phyloP scores from a whole-genome alignment of 64 coral and sea anemone genomes.

The Astreopora myriophthalma region DNA sequence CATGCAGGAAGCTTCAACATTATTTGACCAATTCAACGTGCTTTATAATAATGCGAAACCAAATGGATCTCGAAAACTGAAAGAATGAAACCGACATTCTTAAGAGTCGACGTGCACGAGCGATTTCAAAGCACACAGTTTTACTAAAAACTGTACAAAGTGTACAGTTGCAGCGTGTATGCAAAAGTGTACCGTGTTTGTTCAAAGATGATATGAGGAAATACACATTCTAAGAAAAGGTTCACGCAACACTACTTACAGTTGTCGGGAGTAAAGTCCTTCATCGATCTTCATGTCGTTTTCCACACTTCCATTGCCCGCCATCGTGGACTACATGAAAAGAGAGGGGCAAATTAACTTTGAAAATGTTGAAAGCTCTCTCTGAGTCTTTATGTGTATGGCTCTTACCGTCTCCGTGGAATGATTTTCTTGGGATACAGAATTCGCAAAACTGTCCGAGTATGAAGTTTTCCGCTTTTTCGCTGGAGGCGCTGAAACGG shows the following conservation, averaged over 20 bases:
- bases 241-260: constrained; percentile 46
- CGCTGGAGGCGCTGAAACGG: constrained; percentile 70
- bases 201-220: background rate
- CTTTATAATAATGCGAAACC: too few species aligned
- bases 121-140: too few species aligned
- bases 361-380: background rate
- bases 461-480: constrained; percentile 92
- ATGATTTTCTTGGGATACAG: constrained; percentile 82
- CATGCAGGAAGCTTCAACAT: too few species aligned
- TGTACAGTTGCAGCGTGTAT: too few species aligned
- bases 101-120: too few species aligned
- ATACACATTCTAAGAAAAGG: background rate
- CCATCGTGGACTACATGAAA: constrained; percentile 13
- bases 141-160: too few species aligned
- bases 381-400: background rate
- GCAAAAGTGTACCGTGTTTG: too few species aligned
- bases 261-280: constrained; percentile 94
- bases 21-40: too few species aligned
- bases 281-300: constrained; percentile 94
- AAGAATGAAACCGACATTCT: too few species aligned
- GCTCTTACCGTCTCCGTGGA: constrained; percentile 61
- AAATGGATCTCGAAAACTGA: too few species aligned
- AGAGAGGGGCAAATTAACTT: background rate
- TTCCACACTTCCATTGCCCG: constrained; percentile 52
- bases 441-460: constrained; percentile 56